Conservation (phyloP, 2,888 invertebrate genomes). For the Saturnia japonica region DNA sequence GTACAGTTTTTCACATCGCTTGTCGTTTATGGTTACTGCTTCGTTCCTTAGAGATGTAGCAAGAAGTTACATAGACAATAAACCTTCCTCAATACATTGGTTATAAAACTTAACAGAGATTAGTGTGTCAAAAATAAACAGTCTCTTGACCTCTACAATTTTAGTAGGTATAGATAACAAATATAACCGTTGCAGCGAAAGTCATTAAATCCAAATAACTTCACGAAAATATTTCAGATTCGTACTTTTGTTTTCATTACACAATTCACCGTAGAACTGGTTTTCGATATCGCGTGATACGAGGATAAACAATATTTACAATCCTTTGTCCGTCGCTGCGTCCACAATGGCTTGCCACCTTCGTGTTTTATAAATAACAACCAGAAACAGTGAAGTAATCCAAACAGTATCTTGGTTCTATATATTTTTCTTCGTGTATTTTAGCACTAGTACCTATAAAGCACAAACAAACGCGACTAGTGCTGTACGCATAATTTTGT, state of each 20-base stretch:
- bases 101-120: neutral
- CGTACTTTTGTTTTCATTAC: slow-evolving; percentile 4
- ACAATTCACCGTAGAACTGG: neutral
- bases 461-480: too few species aligned
- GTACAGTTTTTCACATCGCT: too few species aligned
- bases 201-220: neutral
- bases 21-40: too few species aligned
- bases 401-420: too few species aligned
- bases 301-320: neutral
- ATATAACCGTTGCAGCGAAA: neutral
- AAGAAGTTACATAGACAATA: neutral
- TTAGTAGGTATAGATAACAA: too few species aligned
- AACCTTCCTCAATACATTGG: too few species aligned
- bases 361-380: neutral
- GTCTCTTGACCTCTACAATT: too few species aligned
- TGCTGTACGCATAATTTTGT: too few species aligned
- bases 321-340: neutral
- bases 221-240: slow-evolving; percentile 2
- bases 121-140: neutral
- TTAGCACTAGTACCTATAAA: too few species aligned
- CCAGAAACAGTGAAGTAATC: neutral
- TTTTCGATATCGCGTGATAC: neutral
- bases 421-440: too few species aligned
- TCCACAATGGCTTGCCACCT: neutral
- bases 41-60: too few species aligned